A percentile compares a stretch with the other conserved stretches of the same genome.
phyloP scores from a whole-genome alignment of 1,140 invertebrate genomes.

The Drosophila melanica region DNA sequence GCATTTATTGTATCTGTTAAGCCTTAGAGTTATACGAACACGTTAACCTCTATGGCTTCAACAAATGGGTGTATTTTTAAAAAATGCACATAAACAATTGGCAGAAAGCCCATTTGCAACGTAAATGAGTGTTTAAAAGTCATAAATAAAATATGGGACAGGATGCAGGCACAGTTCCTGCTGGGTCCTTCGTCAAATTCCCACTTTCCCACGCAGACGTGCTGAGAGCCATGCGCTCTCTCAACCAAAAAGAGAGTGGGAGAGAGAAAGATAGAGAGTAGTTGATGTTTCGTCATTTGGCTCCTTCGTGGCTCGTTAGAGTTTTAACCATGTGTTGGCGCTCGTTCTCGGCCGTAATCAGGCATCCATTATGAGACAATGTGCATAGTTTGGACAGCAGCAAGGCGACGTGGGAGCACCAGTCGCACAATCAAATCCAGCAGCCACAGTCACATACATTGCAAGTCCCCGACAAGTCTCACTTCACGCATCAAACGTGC shows the following conservation, averaged over 20 bases:
- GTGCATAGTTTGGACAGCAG: slow-evolving; percentile 42
- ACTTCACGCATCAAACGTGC: slow-evolving; percentile 49
- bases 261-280: slow-evolving; percentile 4
- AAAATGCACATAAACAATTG: too few relatives aligned
- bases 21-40: background rate
- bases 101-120: background rate
- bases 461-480: slow-evolving; percentile 49
- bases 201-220: slow-evolving; percentile 39
- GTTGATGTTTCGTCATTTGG: slow-evolving; percentile 15
- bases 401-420: slow-evolving; percentile 31
- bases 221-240: slow-evolving; percentile 23
- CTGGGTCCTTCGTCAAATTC: slow-evolving; percentile 27
- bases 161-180: slow-evolving; percentile 18
- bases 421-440: slow-evolving; percentile 51
- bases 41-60: background rate
- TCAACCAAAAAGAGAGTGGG: background rate
- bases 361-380: slow-evolving; percentile 55
- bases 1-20: background rate
- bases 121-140: slow-evolving; percentile 1
- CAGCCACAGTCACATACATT: slow-evolving; percentile 52
- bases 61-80: background rate
- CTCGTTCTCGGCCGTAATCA: slow-evolving; percentile 49
- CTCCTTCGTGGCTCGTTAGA: slow-evolving; percentile 47
- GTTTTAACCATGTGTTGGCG: slow-evolving; percentile 46
- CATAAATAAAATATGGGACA: slow-evolving; percentile 11